These are phyloP conservation scores for Drosophila watanabei DNA, from an alignment of 1,140 invertebrate species.

Conservation along the genomic window DNA sequence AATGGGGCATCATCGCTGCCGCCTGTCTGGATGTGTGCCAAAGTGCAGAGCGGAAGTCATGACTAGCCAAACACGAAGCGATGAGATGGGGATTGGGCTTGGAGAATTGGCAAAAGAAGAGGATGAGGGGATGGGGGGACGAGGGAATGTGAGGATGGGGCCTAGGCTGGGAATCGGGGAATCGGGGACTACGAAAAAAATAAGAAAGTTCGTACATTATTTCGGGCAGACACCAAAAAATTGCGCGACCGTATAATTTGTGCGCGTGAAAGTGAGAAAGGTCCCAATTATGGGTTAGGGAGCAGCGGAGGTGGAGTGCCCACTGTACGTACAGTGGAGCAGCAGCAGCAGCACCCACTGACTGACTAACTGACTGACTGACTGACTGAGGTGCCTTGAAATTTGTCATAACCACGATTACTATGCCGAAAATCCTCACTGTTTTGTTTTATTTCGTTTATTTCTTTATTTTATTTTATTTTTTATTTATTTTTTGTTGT, in stretches of 20 bases:
- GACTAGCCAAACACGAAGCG: slow-evolving; percentile 80
- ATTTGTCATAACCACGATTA: slow-evolving; percentile 84
- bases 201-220: slow-evolving; percentile 82
- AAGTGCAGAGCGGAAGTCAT: slow-evolving; percentile 79
- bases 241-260: slow-evolving; percentile 76
- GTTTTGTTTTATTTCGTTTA: not conserved
- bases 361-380: slow-evolving; percentile 14
- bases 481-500: not conserved
- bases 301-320: not conserved
- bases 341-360: slow-evolving; percentile 21
- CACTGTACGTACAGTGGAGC: slow-evolving; percentile 23
- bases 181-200: slow-evolving; percentile 37
- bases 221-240: slow-evolving; percentile 75
- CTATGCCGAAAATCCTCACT: slow-evolving; percentile 27
- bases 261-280: slow-evolving; percentile 84
- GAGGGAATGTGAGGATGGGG: not conserved
- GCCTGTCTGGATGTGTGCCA: slow-evolving; percentile 63
- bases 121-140: not conserved
- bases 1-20: slow-evolving; percentile 63
- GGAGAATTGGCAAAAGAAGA: slow-evolving; percentile 47
- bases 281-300: slow-evolving; percentile 73
- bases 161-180: slow-evolving; percentile 30
- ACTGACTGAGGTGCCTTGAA: slow-evolving; percentile 54
- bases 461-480: not conserved
- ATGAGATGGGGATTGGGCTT: slow-evolving; percentile 59